phyloP scores from a whole-genome alignment of 2,113 vertebrate genomes.

The Zosterops hypoxanthus region DNA sequence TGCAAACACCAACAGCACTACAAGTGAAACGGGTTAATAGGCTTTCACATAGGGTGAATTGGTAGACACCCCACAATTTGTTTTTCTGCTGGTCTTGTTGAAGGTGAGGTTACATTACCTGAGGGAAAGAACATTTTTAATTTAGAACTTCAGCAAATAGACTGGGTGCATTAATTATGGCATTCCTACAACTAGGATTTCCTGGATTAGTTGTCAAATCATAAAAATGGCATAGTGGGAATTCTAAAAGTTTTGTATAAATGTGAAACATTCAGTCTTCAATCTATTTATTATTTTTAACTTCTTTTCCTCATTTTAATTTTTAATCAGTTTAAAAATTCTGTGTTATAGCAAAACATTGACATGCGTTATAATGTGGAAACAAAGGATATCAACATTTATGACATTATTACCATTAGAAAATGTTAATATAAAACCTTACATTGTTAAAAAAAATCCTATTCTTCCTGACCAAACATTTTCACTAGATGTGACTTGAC shows the following conservation, averaged over 20 bases:
- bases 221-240: neutral
- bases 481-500: neutral
- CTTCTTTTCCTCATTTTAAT: neutral
- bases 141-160: neutral
- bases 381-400: slow-evolving; percentile 29
- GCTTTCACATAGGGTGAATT: neutral
- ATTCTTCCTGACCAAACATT: neutral
- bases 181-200: neutral
- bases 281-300: neutral
- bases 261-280: neutral
- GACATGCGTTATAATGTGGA: neutral
- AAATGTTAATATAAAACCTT: neutral
- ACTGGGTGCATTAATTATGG: neutral
- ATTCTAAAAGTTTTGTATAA: neutral
- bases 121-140: neutral
- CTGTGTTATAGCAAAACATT: neutral
- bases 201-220: neutral
- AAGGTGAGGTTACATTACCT: neutral
- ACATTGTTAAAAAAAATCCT: neutral
- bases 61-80: neutral
- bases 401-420: neutral
- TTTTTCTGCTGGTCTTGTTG: neutral
- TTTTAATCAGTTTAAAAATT: neutral
- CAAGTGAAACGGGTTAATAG: neutral
- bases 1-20: neutral